A percentile compares a stretch with the other conserved stretches of the same genome.
These are phyloP conservation scores for Axea sp. DNA, from an alignment of 2,888 invertebrate species.

Conservation along the genomic window DNA sequence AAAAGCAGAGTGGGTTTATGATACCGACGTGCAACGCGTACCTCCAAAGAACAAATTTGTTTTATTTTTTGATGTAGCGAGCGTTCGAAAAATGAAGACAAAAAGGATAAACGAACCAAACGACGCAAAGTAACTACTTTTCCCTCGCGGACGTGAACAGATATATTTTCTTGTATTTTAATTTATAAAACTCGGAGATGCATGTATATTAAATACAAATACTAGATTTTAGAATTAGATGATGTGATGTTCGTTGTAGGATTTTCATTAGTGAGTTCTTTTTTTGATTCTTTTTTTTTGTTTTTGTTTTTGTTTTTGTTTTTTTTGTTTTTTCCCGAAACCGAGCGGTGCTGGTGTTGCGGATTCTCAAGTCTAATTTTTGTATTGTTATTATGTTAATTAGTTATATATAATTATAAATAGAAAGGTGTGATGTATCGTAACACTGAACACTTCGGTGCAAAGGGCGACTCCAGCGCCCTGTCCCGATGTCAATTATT, in stretches of 20 bases:
- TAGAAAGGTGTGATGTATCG: too few relatives aligned
- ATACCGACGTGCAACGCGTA: slow-evolving; percentile 19
- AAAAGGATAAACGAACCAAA: not conserved
- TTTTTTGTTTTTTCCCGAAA: too few relatives aligned
- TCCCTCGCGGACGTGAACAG: slow-evolving; percentile 2
- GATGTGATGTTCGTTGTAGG: slow-evolving; percentile 44
- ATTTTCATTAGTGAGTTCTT: slow-evolving; percentile 18
- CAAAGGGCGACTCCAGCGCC: not conserved
- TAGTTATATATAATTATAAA: too few relatives aligned
- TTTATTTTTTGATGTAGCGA: slow-evolving; percentile 20
- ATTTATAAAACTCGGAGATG: slow-evolving; percentile 34
- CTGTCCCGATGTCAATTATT: slow-evolving; percentile 35
- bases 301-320: too few relatives aligned
- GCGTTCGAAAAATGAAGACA: slow-evolving; percentile 20
- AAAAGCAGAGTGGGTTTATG: slow-evolving; percentile 7
- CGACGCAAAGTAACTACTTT: not conserved
- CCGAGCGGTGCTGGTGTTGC: too few relatives aligned
- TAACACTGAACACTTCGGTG: not conserved
- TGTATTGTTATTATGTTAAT: too few relatives aligned
- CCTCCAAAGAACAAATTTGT: slow-evolving; percentile 34
- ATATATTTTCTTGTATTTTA: slow-evolving; percentile 46
- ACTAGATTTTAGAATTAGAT: slow-evolving; percentile 17
- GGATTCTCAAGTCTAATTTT: too few relatives aligned
- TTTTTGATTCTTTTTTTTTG: too few relatives aligned
- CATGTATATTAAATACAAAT: slow-evolving; percentile 31